Conservation (phyloP, 2,797 vertebrate species). For the Chrosomus eos region DNA sequence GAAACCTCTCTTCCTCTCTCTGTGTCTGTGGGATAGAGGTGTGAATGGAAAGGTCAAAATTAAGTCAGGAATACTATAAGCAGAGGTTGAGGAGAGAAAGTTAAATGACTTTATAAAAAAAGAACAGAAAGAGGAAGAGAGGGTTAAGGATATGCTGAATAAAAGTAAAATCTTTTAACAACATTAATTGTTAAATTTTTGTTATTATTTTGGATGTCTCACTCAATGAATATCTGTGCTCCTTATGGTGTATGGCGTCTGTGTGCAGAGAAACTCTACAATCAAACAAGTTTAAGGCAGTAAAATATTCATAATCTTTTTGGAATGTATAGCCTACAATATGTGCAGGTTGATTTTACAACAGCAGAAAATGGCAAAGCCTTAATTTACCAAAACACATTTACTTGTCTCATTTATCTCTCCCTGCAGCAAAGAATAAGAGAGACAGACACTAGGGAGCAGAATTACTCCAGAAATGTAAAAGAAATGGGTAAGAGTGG, state of each 20-base stretch:
- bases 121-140: slow-evolving; percentile 7
- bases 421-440: slow-evolving; percentile 31
- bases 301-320: background rate
- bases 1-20: slow-evolving; percentile 49
- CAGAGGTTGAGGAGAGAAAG: slow-evolving; percentile 53
- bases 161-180: slow-evolving; percentile 54
- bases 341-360: background rate
- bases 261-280: background rate
- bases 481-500: slow-evolving; percentile 23
- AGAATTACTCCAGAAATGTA: slow-evolving; percentile 89
- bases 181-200: slow-evolving; percentile 34
- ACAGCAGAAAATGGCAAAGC: background rate
- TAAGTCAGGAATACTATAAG: slow-evolving; percentile 68
- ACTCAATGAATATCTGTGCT: background rate
- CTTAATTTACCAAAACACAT: background rate
- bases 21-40: slow-evolving; percentile 60
- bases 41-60: slow-evolving; percentile 75
- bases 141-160: background rate
- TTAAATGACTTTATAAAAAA: slow-evolving; percentile 62
- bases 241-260: background rate
- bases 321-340: no score
- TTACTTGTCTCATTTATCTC: slow-evolving; percentile 26
- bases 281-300: background rate
- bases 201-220: background rate
- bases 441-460: slow-evolving; percentile 89